Evolutionary conservation across 35 echinoderm and acorn worm species (phyloP).

Genomic region (Lytechinus pictus): DNA sequence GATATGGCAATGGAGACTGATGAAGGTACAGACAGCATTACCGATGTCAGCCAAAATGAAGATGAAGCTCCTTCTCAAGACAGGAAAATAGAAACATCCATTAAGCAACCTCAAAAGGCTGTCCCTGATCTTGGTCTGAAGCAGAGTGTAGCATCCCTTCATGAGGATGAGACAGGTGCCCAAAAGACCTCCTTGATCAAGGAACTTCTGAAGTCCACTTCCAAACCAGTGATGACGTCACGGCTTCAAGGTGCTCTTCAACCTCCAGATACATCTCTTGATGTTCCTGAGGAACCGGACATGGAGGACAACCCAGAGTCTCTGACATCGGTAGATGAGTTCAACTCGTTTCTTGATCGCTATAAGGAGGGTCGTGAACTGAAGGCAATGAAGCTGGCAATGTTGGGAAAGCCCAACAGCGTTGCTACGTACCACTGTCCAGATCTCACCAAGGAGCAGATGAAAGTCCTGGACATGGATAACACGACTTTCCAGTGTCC

Average conservation of each 20-base stretch:
- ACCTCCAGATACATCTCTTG: not conserved
- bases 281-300: not conserved
- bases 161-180: not conserved
- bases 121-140: not conserved
- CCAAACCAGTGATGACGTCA: not conserved
- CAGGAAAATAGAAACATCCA: not conserved
- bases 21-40: not conserved
- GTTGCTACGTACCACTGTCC: constrained; percentile 14
- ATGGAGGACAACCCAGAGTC: not conserved
- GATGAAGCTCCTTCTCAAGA: not conserved
- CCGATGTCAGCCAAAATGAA: not conserved
- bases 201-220: not conserved
- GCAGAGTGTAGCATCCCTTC: constrained; percentile 12
- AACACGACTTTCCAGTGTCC: constrained; percentile 11
- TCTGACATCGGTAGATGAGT: constrained; percentile 28
- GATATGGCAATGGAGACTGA: not conserved
- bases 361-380: constrained; percentile 4
- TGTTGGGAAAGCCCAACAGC: not conserved
- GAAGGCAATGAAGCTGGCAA: not conserved
- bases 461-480: not conserved
- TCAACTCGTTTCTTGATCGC: constrained; percentile 24
- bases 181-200: not conserved
- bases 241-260: not conserved
- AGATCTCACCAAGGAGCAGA: not conserved
- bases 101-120: not conserved